phyloP scores from a whole-genome alignment of 2,888 invertebrate genomes.

The Globia sparganii region DNA sequence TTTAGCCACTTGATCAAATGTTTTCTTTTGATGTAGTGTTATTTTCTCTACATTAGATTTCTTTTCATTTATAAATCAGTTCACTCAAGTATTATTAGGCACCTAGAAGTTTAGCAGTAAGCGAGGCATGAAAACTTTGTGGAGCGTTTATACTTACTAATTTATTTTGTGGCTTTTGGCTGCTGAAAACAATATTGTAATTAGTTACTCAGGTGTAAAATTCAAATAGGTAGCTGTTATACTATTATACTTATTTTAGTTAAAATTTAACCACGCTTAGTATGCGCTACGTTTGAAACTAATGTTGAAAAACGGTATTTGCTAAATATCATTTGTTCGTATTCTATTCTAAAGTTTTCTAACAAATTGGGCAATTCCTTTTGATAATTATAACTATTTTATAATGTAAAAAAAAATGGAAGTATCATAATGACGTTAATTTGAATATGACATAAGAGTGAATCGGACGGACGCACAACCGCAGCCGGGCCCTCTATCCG shows the following conservation, averaged over 20 bases:
- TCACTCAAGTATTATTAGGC: slow-evolving; percentile 25
- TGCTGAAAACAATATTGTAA: slow-evolving; percentile 37
- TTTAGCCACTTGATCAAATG: slow-evolving; percentile 42
- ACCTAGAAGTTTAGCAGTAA: slow-evolving; percentile 25
- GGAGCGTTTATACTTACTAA: slow-evolving; percentile 26
- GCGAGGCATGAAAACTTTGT: slow-evolving; percentile 25
- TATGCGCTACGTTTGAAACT: not conserved
- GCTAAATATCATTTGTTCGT: too few relatives aligned
- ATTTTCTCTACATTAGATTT: slow-evolving; percentile 14
- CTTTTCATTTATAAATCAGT: slow-evolving; percentile 14
- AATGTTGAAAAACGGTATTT: slow-evolving; percentile 11
- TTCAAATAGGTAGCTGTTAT: slow-evolving; percentile 21
- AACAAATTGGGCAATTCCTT: too few relatives aligned
- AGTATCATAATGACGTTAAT: slow-evolving; percentile 48
- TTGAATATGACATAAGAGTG: slow-evolving; percentile 64
- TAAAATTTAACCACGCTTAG: not conserved
- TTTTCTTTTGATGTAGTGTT: slow-evolving; percentile 45
- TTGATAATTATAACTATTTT: too few relatives aligned
- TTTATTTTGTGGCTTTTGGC: slow-evolving; percentile 29
- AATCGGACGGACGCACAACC: slow-evolving; percentile 80
- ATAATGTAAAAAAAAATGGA: too few relatives aligned
- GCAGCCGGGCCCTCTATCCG: slow-evolving; percentile 73
- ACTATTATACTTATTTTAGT: slow-evolving; percentile 15
- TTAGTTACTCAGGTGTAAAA: slow-evolving; percentile 38
- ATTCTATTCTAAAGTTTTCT: too few relatives aligned